phyloP scores from a whole-genome alignment of 2,113 vertebrate species.

The Anguilla rostrata region DNA sequence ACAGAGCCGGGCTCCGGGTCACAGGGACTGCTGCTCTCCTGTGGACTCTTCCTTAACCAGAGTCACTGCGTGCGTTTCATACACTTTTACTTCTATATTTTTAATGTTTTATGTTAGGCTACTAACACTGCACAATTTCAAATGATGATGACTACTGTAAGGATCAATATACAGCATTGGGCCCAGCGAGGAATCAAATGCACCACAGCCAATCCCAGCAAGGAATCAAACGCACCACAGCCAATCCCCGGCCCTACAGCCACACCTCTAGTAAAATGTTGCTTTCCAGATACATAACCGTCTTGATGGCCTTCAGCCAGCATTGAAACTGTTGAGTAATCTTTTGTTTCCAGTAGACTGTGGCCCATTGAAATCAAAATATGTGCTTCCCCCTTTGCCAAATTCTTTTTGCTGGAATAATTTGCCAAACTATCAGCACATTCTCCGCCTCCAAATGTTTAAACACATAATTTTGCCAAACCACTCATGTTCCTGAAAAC shows the following conservation, averaged over 20 bases:
- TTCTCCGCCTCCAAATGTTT: not conserved
- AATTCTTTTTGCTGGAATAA: not conserved
- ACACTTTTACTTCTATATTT: not conserved
- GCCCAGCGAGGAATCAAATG: not conserved
- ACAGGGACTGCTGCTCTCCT: not conserved
- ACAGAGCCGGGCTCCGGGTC: slow-evolving; percentile 39
- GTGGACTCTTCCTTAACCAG: not conserved
- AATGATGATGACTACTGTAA: not conserved
- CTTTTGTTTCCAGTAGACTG: not conserved
- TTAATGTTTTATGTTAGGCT: not conserved
- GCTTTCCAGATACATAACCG: slow-evolving; percentile 42
- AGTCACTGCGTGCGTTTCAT: not conserved
- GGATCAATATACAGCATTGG: not conserved
- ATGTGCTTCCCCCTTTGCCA: not conserved
- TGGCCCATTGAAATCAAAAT: not conserved
- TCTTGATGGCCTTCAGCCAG: slow-evolving; percentile 29
- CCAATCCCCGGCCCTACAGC: not conserved
- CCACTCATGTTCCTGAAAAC: not conserved
- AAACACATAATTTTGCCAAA: slow-evolving; percentile 12
- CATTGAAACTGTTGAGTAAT: not conserved
- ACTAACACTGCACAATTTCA: not conserved
- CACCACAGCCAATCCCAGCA: not conserved
- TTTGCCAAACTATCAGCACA: not conserved
- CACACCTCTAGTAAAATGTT: slow-evolving; percentile 48
- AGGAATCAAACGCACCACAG: not conserved